Evolutionary conservation across 1,140 invertebrate species (phyloP).

Genomic region (Apocrypta bakeri): DNA sequence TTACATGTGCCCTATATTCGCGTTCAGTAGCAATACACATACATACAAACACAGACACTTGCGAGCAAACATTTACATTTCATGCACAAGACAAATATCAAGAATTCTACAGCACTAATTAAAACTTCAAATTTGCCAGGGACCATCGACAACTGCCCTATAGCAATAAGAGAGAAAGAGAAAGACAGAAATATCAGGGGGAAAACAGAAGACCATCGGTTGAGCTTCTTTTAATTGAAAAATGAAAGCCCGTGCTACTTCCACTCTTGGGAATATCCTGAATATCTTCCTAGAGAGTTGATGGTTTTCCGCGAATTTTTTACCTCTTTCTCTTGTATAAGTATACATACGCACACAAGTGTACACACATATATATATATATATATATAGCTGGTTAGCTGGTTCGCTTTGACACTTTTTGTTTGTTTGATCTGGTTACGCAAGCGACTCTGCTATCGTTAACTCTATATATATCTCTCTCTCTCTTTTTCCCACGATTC

Average conservation of each 20-base stretch:
- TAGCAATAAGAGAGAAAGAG: not conserved
- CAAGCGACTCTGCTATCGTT: not conserved
- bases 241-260: constrained; percentile 2
- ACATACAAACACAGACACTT: too few relatives aligned
- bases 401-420: not conserved
- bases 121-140: constrained; percentile 20
- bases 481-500: not conserved
- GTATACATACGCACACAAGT: too few relatives aligned
- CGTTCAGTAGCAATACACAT: too few relatives aligned
- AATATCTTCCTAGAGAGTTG: not conserved
- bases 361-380: not conserved
- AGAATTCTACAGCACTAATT: constrained; percentile 1
- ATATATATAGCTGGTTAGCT: not conserved
- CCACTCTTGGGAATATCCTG: not conserved
- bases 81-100: constrained; percentile 13
- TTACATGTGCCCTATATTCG: not conserved
- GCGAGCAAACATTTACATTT: constrained; percentile 3
- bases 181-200: not conserved
- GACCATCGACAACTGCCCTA: not conserved
- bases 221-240: constrained; percentile 1
- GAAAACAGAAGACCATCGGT: not conserved
- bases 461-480: not conserved
- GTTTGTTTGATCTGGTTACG: not conserved
- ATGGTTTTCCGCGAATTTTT: not conserved
- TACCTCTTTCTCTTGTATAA: too few relatives aligned